phyloP scores from a whole-genome alignment of 2,888 invertebrate genomes.

The Cephus pulcher region DNA sequence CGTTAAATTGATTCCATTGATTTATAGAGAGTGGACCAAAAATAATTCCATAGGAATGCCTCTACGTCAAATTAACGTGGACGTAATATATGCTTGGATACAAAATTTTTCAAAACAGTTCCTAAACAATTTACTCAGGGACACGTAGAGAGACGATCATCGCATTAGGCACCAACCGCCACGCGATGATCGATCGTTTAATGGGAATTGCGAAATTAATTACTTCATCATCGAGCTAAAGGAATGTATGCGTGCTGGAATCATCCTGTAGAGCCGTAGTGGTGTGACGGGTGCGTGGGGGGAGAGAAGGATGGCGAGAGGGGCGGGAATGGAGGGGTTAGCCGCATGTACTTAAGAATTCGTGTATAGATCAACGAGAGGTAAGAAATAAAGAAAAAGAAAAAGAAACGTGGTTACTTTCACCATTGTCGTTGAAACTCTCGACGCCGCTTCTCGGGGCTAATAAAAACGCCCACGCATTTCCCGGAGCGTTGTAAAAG shows the following conservation, averaged over 20 bases:
- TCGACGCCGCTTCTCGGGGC: conserved; percentile 34
- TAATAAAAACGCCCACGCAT: conserved; percentile 43
- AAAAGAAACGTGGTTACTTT: not conserved
- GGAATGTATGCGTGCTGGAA: not conserved
- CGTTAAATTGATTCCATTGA: not conserved
- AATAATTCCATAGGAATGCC: not conserved
- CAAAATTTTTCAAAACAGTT: not conserved
- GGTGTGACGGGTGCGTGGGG: not conserved
- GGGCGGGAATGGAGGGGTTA: not conserved
- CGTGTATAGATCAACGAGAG: not conserved
- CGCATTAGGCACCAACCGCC: not conserved
- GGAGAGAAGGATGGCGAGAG: not conserved
- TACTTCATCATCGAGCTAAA: not conserved
- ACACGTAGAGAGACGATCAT: not conserved
- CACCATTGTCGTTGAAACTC: not conserved
- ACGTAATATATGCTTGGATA: not conserved
- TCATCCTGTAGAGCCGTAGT: not conserved
- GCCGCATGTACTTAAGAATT: not conserved
- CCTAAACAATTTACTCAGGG: not conserved
- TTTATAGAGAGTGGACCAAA: not conserved
- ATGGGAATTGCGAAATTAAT: not conserved
- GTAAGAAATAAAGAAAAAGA: not conserved
- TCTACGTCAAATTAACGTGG: not conserved
- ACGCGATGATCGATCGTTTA: not conserved
- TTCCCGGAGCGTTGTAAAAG: conserved; percentile 35